A percentile compares a stretch with the other conserved stretches of the same genome.
Conservation (phyloP, 1,140 invertebrate genomes). For the Lasaia peninsularis region DNA sequence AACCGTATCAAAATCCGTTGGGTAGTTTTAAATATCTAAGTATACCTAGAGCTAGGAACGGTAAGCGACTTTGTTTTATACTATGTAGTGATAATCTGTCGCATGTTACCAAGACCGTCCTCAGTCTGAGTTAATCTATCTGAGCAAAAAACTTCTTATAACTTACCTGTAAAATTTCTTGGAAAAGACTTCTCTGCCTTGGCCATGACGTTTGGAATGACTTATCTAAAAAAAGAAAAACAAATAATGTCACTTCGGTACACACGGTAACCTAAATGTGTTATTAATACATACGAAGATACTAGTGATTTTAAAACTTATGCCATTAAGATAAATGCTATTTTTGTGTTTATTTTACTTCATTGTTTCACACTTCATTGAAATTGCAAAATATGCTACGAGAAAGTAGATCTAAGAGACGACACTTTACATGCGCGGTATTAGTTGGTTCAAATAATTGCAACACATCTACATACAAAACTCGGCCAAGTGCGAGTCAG, state of each 20-base stretch:
- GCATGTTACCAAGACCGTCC: too few relatives aligned
- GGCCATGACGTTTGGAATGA: constrained; percentile 60
- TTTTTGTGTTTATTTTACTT: background rate
- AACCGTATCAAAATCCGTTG: too few relatives aligned
- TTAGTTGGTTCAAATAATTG: background rate
- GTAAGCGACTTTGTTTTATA: too few relatives aligned
- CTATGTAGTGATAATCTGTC: too few relatives aligned
- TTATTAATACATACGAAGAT: background rate
- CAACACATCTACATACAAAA: too few relatives aligned
- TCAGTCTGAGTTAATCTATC: too few relatives aligned
- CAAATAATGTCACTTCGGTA: constrained; percentile 11
- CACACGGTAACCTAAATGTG: background rate
- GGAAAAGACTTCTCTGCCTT: constrained; percentile 72
- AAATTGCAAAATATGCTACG: constrained; percentile 3
- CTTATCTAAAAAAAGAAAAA: constrained; percentile 35
- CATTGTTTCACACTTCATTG: constrained; percentile 1
- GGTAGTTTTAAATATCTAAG: too few relatives aligned
- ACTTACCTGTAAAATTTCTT: constrained; percentile 69
- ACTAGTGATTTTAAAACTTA: background rate
- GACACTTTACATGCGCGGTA: background rate
- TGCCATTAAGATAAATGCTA: background rate
- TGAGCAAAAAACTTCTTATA: too few relatives aligned
- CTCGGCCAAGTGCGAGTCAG: too few relatives aligned
- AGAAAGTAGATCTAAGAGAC: background rate
- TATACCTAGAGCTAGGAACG: too few relatives aligned